phyloP scores from a whole-genome alignment of 2,113 vertebrate genomes.

The Antigone vipio region DNA sequence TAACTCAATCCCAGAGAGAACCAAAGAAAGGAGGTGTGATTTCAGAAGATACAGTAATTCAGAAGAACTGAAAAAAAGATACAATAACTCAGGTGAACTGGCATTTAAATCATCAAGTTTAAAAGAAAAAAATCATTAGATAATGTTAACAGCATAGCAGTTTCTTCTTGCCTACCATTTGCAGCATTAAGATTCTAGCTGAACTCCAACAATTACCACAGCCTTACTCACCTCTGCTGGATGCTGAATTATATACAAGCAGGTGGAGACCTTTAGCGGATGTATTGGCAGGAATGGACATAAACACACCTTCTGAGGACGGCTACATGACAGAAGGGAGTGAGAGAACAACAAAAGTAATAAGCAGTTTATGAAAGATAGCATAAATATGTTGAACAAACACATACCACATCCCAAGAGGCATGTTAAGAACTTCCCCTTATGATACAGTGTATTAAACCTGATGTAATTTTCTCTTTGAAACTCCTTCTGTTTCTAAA shows the following conservation, averaged over 20 bases:
- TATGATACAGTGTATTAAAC: background rate
- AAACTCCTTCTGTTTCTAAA: background rate
- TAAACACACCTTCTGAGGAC: conserved; percentile 94
- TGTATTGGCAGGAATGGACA: conserved; percentile 90
- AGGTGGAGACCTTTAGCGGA: conserved; percentile 87
- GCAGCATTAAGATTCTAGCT: background rate
- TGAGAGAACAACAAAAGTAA: background rate
- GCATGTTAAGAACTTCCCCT: background rate
- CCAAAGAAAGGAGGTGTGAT: background rate
- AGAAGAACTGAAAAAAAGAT: background rate
- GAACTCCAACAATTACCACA: background rate
- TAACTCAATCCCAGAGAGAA: background rate
- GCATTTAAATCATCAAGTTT: background rate
- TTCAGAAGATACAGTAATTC: background rate
- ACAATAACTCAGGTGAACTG: background rate
- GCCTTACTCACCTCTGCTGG: conserved; percentile 90
- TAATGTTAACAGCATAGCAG: background rate
- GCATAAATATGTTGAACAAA: background rate
- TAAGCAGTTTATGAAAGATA: background rate
- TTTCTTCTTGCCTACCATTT: background rate
- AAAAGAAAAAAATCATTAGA: background rate
- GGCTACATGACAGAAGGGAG: conserved; percentile 73
- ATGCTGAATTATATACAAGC: conserved; percentile 93
- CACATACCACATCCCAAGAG: background rate
- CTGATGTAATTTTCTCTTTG: background rate